Conservation (phyloP, 2,888 invertebrate genomes). For the Octonoba sinensis region DNA sequence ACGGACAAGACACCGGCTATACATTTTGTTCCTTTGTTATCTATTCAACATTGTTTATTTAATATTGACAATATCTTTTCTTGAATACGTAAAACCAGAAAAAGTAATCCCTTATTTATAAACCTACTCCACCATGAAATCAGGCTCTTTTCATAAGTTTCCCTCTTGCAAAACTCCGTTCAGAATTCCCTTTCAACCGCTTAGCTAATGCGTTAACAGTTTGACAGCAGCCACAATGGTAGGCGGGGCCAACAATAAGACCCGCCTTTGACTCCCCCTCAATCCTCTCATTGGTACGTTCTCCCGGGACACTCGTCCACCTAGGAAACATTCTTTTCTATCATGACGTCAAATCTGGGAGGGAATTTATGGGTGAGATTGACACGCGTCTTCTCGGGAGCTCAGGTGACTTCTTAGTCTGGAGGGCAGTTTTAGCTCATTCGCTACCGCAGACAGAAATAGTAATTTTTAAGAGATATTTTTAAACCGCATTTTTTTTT, state of each 20-base stretch:
- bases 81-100: neutral
- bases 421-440: constrained; percentile 60
- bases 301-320: constrained; percentile 10
- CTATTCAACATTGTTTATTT: neutral
- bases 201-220: constrained; percentile 42
- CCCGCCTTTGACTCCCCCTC: constrained; percentile 24
- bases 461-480: constrained; percentile 8
- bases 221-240: constrained; percentile 34
- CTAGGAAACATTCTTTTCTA: neutral
- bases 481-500: neutral
- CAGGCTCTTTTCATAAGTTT: constrained; percentile 32
- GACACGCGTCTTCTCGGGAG: constrained; percentile 33
- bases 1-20: no score
- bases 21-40: no score
- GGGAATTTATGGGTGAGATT: constrained; percentile 2
- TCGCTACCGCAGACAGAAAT: constrained; percentile 49
- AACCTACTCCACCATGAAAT: constrained; percentile 50
- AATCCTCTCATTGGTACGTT: constrained; percentile 28
- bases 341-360: no score
- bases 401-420: constrained; percentile 56
- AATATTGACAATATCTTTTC: constrained; percentile 16
- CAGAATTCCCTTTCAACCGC: constrained; percentile 23
- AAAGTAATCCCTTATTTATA: constrained; percentile 19
- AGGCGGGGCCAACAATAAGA: constrained; percentile 4
- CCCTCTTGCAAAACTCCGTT: neutral